phyloP scores from a whole-genome alignment of 2,797 vertebrate genomes.

The Cyclura pinguis region DNA sequence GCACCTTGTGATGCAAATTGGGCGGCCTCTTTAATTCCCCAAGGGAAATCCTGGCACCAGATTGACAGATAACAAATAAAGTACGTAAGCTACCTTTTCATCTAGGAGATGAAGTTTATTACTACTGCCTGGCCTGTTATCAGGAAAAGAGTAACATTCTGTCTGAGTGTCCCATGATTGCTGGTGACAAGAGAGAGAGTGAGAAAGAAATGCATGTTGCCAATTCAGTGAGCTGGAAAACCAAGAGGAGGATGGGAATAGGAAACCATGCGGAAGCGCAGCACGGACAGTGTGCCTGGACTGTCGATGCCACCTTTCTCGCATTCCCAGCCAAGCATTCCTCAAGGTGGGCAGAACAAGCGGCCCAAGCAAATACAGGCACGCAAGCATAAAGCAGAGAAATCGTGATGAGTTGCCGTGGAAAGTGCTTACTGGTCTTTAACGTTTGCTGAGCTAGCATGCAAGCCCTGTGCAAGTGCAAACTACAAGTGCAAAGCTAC shows the following conservation, averaged over 20 bases:
- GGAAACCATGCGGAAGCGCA: conserved; percentile 1
- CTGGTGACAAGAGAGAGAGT: conserved; percentile 12
- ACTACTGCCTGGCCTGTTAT: conserved; percentile 13
- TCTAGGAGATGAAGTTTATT: conserved; percentile 21
- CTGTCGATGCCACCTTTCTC: not conserved
- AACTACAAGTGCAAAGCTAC: not conserved
- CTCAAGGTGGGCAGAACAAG: not conserved
- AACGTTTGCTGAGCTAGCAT: not conserved
- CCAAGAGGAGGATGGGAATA: not conserved
- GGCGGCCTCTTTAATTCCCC: conserved; percentile 18
- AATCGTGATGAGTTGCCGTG: not conserved
- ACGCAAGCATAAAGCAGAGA: not conserved
- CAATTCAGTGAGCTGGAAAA: conserved; percentile 24
- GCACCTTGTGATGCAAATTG: conserved; percentile 34
- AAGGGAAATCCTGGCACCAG: not conserved
- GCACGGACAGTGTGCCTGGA: not conserved
- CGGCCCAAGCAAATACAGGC: not conserved
- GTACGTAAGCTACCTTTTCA: conserved; percentile 1
- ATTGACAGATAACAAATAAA: conserved; percentile 37
- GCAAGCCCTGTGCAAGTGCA: not conserved
- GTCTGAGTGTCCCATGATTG: conserved; percentile 13
- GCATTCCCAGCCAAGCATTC: not conserved
- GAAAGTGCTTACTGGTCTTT: not conserved
- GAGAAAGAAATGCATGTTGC: conserved; percentile 13
- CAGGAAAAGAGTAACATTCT: not conserved